Percentiles rank a stretch among this genome's conserved stretches.
phyloP scores from a whole-genome alignment of 2,113 vertebrate genomes.

The Zosterops hypoxanthus region DNA sequence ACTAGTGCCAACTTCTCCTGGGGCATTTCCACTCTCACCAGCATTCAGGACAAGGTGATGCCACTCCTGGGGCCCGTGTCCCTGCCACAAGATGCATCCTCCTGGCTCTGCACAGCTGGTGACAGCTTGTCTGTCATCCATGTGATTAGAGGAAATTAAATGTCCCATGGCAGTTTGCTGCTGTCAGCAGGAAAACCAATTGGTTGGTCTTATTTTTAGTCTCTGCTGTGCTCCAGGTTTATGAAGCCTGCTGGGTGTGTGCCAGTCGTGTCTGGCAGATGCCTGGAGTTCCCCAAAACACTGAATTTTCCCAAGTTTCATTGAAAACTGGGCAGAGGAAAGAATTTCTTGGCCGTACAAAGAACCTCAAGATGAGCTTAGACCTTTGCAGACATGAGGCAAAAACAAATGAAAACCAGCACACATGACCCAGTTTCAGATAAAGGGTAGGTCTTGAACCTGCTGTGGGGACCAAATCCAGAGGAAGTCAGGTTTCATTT shows the following conservation, averaged over 20 bases:
- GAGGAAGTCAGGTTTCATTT: background rate
- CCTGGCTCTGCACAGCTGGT: background rate
- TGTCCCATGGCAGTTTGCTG: background rate
- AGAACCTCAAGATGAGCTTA: background rate
- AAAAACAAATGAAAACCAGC: background rate
- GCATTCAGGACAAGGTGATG: fast-evolving
- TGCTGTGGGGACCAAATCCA: background rate
- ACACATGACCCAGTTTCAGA: background rate
- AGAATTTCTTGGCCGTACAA: background rate
- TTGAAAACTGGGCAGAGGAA: background rate
- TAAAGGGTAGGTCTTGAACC: background rate
- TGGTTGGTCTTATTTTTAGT: background rate
- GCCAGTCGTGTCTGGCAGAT: background rate
- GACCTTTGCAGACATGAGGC: background rate
- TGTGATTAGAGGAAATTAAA: background rate
- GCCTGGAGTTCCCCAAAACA: background rate
- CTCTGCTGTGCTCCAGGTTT: background rate
- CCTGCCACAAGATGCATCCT: background rate
- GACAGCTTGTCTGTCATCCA: background rate
- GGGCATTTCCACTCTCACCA: background rate
- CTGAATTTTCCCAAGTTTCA: background rate
- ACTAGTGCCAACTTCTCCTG: background rate
- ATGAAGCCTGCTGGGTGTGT: background rate
- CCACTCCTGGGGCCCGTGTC: background rate
- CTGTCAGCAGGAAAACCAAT: background rate